Evolutionary conservation across 2,888 invertebrate species (phyloP), one percentile per base, ranked within the genome.

Genomic region (Bhutanitis thaidina): DNA sequence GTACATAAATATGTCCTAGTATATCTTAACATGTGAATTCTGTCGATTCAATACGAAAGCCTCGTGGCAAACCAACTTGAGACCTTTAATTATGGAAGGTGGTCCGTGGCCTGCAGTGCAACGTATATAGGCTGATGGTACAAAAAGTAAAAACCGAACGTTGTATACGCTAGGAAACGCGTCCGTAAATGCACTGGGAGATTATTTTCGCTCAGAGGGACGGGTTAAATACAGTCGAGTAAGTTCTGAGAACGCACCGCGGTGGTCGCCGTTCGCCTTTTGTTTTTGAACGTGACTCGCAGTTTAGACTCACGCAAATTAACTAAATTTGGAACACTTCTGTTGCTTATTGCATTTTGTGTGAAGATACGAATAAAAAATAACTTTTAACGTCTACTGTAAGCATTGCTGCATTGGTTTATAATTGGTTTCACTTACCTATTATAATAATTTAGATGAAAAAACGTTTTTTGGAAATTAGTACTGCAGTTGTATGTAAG

Each of bases 241-340:
- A 36, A 37, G 71, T 85, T 85, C 86, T 71, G 61, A 66, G 86
- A 84, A 86, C 75, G 66, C 68, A 55, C 67, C 61, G 50, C 67
- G 65, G 76, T 75, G 84, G 84, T 81, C 80, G 81, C 74, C 74
- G 68, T 58, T 58, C 65, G 67, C 59, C 74, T 76, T 83, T 85
- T 82, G 82, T 83, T 86, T 81, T 77, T 73, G 66, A 73, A 82
- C 82, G 85, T 84, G 83, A 85, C 80, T 82, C 64, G 77, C 67
- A 68, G 70, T 74, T 80, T 78, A 78, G 76, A 71, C 73, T 77
- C 72, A 77, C 77, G 80, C 81, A 76, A 83, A 83, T 80, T 78
- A 70, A 67, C 76, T 85, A 79, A 80, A 79, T 80, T 80, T 84
- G 80, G 71, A 66, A 59, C 62, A 67, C 66, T 69, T 61, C 65